These are phyloP conservation scores for Heliconius hermathena DNA, from an alignment of 1,140 invertebrate species.

Conservation along the genomic window DNA sequence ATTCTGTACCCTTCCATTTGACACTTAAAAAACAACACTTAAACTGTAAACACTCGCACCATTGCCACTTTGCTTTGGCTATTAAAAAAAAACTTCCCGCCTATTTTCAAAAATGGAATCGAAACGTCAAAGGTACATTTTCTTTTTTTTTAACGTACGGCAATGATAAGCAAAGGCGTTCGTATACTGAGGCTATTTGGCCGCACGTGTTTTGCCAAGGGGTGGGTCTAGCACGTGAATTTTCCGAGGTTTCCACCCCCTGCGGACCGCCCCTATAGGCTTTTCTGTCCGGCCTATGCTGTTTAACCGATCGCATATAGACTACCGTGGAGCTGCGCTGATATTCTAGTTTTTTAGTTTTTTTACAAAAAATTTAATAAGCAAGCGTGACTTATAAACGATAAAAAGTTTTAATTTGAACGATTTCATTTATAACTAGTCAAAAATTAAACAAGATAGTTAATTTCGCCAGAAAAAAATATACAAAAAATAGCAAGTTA, in stretches of 20 bases:
- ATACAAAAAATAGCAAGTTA: conserved; percentile 24
- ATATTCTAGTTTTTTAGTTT: conserved; percentile 42
- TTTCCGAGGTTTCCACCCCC: conserved; percentile 81
- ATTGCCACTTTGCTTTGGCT: conserved; percentile 51
- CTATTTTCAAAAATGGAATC: conserved; percentile 61
- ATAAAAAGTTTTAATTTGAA: conserved; percentile 21
- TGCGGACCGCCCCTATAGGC: conserved; percentile 80
- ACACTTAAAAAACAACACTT: conserved; percentile 67
- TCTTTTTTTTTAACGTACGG: conserved; percentile 68
- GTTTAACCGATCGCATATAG: conserved; percentile 76
- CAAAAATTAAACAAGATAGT: conserved; percentile 26
- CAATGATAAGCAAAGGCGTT: conserved; percentile 76
- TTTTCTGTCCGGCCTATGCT: conserved; percentile 81
- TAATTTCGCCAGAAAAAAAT: conserved; percentile 22
- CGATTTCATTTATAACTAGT: conserved; percentile 19
- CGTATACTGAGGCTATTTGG: conserved; percentile 74
- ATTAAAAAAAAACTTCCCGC: conserved; percentile 51
- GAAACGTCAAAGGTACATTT: conserved; percentile 61
- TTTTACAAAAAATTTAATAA: background rate
- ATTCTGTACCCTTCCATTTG: conserved; percentile 73
- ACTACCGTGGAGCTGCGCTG: conserved; percentile 57
- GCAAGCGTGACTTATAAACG: conserved; percentile 12
- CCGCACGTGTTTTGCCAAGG: conserved; percentile 71
- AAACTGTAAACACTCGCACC: conserved; percentile 65
- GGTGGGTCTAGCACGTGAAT: conserved; percentile 79